Evolutionary conservation across 2,113 vertebrate species (phyloP).

Genomic region (Halcyon malimbica): DNA sequence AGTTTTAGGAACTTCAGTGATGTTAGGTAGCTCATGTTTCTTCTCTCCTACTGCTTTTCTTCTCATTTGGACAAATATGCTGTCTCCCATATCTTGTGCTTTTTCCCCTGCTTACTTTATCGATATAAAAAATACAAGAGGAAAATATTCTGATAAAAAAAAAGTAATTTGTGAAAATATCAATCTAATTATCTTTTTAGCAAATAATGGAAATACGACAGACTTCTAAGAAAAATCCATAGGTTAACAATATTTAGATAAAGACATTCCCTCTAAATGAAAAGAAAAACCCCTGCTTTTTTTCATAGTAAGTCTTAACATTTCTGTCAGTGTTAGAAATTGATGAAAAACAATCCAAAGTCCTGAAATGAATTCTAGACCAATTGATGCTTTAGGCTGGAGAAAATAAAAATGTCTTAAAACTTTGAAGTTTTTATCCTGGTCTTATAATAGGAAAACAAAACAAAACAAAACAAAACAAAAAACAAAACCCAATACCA

Average conservation of each 20-base stretch:
- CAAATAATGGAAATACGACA: not conserved
- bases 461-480: not conserved
- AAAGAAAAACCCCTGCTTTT: not conserved
- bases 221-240: not conserved
- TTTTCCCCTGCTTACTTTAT: rapidly evolving
- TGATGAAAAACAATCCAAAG: not conserved
- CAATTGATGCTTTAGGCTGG: not conserved
- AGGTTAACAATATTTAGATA: not conserved
- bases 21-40: not conserved
- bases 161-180: not conserved
- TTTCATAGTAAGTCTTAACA: not conserved
- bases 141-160: not conserved
- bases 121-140: not conserved
- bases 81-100: not conserved
- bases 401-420: not conserved
- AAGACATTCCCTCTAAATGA: not conserved
- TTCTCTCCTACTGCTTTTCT: not conserved
- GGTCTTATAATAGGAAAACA: not conserved
- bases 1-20: not conserved
- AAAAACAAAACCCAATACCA: not conserved
- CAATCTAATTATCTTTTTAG: not conserved
- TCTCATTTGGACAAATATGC: not conserved
- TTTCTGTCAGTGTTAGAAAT: not conserved
- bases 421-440: not conserved
- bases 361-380: not conserved